Evolutionary conservation across 2,113 vertebrate species (phyloP).

Genomic region (Anoplopoma fimbria): DNA sequence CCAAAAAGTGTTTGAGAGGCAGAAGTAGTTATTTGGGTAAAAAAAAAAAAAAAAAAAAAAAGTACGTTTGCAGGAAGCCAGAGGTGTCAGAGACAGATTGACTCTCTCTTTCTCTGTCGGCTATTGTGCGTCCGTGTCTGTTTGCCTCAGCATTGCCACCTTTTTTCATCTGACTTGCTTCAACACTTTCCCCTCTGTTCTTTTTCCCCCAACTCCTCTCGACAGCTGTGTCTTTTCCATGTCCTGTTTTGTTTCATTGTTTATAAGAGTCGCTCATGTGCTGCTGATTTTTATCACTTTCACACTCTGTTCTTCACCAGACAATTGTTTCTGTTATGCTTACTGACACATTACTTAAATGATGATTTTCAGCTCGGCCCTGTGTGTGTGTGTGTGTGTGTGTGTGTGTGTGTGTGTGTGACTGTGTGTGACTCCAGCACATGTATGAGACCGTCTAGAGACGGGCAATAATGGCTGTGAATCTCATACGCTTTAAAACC

Average conservation of each 20-base stretch:
- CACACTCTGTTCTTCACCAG: conserved; percentile 20
- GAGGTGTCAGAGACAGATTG: conserved; percentile 72
- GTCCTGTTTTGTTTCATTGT: conserved; percentile 69
- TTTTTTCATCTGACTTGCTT: conserved; percentile 62
- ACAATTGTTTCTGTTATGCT: conserved; percentile 55
- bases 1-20: conserved; percentile 58
- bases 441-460: conserved; percentile 53
- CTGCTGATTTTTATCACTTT: conserved; percentile 58
- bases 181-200: conserved; percentile 58
- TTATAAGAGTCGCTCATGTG: conserved; percentile 38
- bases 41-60: not conserved
- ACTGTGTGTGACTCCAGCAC: conserved; percentile 44
- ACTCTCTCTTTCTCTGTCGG: conserved; percentile 54
- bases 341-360: conserved; percentile 53
- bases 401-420: conserved; percentile 29
- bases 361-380: conserved; percentile 37
- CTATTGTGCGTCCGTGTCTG: conserved; percentile 65
- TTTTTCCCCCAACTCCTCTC: conserved; percentile 11
- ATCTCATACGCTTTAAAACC: conserved; percentile 71
- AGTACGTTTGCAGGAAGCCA: conserved; percentile 57
- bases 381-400: conserved; percentile 22
- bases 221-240: conserved; percentile 67
- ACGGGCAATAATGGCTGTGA: conserved; percentile 68
- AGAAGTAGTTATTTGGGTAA: conserved; percentile 53
- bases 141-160: conserved; percentile 57